Evolutionary conservation across 2,888 invertebrate genomes (phyloP).

Genomic region (Iphiclides podalirius): DNA sequence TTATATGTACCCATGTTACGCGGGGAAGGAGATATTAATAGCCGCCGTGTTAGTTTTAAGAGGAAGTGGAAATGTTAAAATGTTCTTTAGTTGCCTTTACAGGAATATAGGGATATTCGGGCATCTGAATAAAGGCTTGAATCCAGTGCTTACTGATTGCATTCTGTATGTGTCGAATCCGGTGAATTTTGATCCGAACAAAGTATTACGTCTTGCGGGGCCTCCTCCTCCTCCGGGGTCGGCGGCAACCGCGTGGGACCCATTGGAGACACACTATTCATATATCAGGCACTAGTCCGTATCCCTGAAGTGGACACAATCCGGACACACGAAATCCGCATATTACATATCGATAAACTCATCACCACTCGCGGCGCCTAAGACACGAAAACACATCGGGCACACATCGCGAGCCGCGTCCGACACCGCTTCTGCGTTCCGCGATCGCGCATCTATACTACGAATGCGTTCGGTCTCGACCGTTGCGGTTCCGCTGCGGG

Average conservation of each 20-base stretch:
- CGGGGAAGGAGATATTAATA: background rate
- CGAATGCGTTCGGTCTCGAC: too few species aligned
- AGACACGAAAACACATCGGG: background rate
- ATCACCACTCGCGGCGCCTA: conserved; percentile 4
- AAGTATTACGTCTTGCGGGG: conserved; percentile 42
- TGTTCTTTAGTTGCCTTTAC: too few species aligned
- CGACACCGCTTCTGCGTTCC: too few species aligned
- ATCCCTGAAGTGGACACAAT: conserved; percentile 39
- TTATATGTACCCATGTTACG: background rate
- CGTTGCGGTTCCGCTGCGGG: too few species aligned
- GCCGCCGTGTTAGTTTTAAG: background rate
- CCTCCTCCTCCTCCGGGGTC: conserved; percentile 67
- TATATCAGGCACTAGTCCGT: conserved; percentile 55
- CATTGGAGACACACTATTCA: conserved; percentile 50
- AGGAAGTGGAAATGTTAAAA: background rate
- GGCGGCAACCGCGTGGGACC: conserved; percentile 67
- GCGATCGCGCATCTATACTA: too few species aligned
- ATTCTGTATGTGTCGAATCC: conserved; percentile 42
- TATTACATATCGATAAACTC: conserved; percentile 35
- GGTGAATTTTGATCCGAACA: conserved; percentile 46
- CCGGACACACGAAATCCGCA: conserved; percentile 43
- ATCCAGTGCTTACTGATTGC: conserved; percentile 58
- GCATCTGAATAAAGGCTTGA: conserved; percentile 12
- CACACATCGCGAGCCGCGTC: too few species aligned
- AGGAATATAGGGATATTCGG: background rate